A percentile compares a stretch with the other conserved stretches of the same genome.
phyloP scores from a whole-genome alignment of 2,888 invertebrate species.

The Drosophila lacicola region DNA sequence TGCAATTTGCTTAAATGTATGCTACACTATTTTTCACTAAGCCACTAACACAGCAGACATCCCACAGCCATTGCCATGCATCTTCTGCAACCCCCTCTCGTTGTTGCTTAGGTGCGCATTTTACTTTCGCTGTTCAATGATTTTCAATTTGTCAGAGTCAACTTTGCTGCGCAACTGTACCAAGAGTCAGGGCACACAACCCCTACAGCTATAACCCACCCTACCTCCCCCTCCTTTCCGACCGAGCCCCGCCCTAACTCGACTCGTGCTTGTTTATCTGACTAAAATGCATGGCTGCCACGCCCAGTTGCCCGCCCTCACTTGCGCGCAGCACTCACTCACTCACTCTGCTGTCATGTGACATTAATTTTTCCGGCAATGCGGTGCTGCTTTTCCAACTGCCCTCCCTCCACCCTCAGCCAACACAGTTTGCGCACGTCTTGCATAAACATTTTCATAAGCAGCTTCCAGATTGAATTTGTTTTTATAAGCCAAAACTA shows the following conservation, averaged over 20 bases:
- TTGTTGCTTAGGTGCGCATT: constrained; percentile 60
- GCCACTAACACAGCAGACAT: constrained; percentile 17
- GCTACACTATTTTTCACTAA: constrained; percentile 71
- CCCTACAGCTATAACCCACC: background rate
- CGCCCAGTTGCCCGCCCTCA: constrained; percentile 31
- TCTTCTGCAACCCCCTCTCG: background rate
- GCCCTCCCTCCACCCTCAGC: background rate
- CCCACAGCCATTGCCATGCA: background rate
- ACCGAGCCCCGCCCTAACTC: background rate
- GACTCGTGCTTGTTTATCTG: constrained; percentile 61
- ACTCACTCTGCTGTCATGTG: constrained; percentile 52
- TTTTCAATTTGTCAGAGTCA: constrained; percentile 77
- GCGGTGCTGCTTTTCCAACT: background rate
- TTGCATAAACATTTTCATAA: constrained; percentile 80
- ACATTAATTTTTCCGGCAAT: constrained; percentile 67
- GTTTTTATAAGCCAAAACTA: constrained; percentile 80
- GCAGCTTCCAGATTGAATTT: constrained; percentile 78
- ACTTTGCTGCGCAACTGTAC: constrained; percentile 65
- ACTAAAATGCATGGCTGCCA: constrained; percentile 61
- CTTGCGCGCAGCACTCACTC: constrained; percentile 9
- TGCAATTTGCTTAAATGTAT: constrained; percentile 79
- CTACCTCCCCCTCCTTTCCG: background rate
- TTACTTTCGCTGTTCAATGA: constrained; percentile 68
- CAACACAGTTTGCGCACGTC: constrained; percentile 55
- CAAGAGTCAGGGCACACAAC: constrained; percentile 52